These are phyloP conservation scores for Pogonophryne albipinna DNA, from an alignment of 2,797 vertebrate species.

Conservation along the genomic window DNA sequence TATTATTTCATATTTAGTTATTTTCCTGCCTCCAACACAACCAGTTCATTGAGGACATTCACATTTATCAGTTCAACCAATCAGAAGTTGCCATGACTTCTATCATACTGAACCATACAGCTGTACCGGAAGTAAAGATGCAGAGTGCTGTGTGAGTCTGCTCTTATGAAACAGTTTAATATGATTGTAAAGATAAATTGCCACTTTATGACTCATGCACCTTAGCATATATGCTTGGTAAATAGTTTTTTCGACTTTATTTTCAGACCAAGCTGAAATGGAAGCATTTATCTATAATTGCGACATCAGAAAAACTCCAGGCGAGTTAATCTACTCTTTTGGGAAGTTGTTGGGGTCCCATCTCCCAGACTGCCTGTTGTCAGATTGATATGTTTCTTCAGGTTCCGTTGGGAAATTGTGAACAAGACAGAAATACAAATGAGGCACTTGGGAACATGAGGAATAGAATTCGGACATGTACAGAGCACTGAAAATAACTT, in stretches of 20 bases:
- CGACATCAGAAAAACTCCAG: background rate
- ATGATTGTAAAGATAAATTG: constrained; percentile 20
- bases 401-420: constrained; percentile 60
- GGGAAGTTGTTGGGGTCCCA: constrained; percentile 13
- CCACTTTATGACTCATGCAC: background rate
- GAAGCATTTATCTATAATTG: background rate
- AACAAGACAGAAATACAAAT: constrained; percentile 67
- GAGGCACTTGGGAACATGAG: constrained; percentile 58
- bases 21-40: background rate
- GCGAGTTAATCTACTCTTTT: constrained; percentile 39
- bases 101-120: background rate
- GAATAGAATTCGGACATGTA: constrained; percentile 36
- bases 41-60: background rate
- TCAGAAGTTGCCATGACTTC: background rate
- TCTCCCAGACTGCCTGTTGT: constrained; percentile 40
- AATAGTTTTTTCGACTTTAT: background rate
- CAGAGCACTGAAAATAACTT: constrained; percentile 46
- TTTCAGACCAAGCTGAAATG: background rate
- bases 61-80: background rate
- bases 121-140: constrained; percentile 1
- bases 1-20: too few relatives aligned
- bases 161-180: constrained; percentile 34
- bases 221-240: background rate
- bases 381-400: constrained; percentile 51
- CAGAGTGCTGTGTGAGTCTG: constrained; percentile 35